Evolutionary conservation across 2,888 invertebrate genomes (phyloP).

Genomic region (Callinectes sapidus): DNA sequence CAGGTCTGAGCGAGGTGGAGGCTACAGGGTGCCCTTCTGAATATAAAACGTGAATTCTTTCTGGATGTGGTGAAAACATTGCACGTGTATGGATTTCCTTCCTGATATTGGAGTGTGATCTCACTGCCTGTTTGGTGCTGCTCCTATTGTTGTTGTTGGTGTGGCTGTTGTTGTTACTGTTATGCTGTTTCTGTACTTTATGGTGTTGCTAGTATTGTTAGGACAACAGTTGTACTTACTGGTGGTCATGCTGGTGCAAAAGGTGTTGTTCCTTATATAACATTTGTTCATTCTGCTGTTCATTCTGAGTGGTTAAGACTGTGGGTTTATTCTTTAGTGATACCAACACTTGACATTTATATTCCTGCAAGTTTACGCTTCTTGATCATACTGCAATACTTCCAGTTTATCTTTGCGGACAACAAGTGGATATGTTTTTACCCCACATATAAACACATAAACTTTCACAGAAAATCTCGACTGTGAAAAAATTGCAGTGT

Average conservation of each 20-base stretch:
- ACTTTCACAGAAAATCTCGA: neutral
- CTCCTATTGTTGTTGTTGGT: neutral
- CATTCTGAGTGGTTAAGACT: neutral
- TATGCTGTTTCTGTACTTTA: neutral
- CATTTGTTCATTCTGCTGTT: neutral
- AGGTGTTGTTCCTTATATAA: neutral
- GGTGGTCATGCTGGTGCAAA: neutral
- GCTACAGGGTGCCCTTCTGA: neutral
- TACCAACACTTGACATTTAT: neutral
- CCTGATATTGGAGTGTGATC: neutral
- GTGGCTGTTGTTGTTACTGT: neutral
- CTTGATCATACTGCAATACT: neutral
- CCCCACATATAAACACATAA: neutral
- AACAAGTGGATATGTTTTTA: neutral
- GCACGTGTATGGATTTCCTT: neutral
- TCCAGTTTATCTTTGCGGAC: neutral
- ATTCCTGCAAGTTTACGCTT: neutral
- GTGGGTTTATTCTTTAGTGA: neutral
- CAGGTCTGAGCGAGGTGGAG: neutral
- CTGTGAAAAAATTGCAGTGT: neutral
- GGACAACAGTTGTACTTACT: neutral
- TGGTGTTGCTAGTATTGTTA: neutral
- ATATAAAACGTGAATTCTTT: neutral
- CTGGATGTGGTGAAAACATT: neutral
- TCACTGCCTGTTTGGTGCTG: neutral